These are phyloP conservation scores for Ctenoplectra terminalis DNA, from an alignment of 1,140 invertebrate genomes.

Conservation along the genomic window DNA sequence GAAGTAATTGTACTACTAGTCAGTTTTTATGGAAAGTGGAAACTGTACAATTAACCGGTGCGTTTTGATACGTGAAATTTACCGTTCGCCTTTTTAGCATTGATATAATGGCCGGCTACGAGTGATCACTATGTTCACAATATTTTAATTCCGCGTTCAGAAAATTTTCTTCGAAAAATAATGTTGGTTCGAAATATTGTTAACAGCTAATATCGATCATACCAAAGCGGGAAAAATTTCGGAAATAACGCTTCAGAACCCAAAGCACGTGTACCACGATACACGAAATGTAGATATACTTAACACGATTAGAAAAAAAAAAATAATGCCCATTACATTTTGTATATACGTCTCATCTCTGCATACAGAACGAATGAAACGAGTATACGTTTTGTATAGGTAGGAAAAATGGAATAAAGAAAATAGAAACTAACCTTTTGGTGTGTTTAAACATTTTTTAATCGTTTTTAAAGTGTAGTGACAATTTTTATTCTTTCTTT, in stretches of 20 bases:
- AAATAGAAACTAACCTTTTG: background rate
- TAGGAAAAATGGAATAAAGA: constrained; percentile 39
- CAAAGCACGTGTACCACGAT: too few species aligned
- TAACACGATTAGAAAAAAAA: background rate
- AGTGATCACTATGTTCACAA: background rate
- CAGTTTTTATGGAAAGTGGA: background rate
- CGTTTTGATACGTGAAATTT: background rate
- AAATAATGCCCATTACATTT: background rate
- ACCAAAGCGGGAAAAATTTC: constrained; percentile 1
- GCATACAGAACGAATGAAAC: constrained; percentile 19
- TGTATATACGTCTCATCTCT: constrained; percentile 12
- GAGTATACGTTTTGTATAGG: constrained; percentile 13
- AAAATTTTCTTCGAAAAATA: background rate
- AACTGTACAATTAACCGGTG: background rate
- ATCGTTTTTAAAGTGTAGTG: background rate
- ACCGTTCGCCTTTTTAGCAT: background rate
- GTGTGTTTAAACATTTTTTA: background rate
- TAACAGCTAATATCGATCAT: background rate
- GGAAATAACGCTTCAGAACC: background rate
- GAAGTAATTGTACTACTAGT: background rate
- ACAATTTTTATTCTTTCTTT: constrained; percentile 15
- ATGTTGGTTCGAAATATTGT: background rate
- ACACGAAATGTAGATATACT: too few species aligned
- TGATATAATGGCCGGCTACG: background rate
- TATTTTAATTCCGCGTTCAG: background rate